Conservation (phyloP, 2,113 vertebrate species). For the Psophia crepitans region DNA sequence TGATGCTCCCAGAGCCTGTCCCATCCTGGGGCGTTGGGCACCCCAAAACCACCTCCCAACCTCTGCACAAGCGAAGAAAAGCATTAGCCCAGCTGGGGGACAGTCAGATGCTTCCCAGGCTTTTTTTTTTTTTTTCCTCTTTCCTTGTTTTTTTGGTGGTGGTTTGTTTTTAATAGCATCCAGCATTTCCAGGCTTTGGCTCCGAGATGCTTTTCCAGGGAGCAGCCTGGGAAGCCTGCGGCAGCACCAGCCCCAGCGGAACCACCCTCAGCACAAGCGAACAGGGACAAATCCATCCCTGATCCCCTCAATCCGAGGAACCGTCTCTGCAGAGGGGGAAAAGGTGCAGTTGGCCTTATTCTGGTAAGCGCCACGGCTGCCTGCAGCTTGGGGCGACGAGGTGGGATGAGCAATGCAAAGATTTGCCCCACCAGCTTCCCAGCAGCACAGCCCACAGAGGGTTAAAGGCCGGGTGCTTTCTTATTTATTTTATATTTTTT, state of each 20-base stretch:
- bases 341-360: not conserved
- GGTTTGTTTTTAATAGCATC: not conserved
- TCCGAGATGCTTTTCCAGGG: not conserved
- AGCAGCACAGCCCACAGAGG: not conserved
- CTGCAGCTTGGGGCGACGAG: fast-evolving
- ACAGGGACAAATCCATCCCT: not conserved
- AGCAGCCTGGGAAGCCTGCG: not conserved
- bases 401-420: not conserved
- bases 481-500: not conserved
- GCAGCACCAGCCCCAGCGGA: not conserved
- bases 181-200: not conserved
- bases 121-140: not conserved
- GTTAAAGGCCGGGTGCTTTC: not conserved
- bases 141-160: not conserved
- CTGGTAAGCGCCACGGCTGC: fast-evolving
- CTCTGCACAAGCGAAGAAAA: not conserved
- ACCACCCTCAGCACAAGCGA: not conserved
- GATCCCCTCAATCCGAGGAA: not conserved
- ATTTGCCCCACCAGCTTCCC: not conserved
- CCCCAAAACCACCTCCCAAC: not conserved
- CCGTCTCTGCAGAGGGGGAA: not conserved
- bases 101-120: not conserved
- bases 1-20: fast-evolving
- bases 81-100: not conserved
- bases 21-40: fast-evolving